These are phyloP conservation scores for Gymnarchus niloticus DNA, from an alignment of 2,113 vertebrate species.

Conservation along the genomic window DNA sequence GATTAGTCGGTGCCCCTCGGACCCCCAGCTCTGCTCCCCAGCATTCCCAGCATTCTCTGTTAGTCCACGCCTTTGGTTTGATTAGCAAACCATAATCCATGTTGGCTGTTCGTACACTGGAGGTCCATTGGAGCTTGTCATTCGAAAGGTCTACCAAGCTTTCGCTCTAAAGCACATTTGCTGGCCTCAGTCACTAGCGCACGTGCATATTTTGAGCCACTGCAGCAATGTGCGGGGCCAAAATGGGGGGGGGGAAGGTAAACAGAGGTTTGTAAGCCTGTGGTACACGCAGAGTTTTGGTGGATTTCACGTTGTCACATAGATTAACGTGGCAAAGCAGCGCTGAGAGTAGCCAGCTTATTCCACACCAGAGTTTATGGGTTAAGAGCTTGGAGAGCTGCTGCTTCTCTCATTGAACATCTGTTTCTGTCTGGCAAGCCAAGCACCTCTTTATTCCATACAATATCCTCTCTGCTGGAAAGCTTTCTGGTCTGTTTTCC, in stretches of 20 bases:
- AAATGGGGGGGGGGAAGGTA: neutral
- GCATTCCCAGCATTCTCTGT: neutral
- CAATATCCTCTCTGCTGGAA: slow-evolving; percentile 24
- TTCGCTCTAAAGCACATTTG: neutral
- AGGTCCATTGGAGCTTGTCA: neutral
- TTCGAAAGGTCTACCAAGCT: no score
- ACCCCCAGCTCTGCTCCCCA: neutral
- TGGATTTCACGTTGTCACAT: slow-evolving; percentile 25
- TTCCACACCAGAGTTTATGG: slow-evolving; percentile 23
- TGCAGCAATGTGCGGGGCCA: neutral
- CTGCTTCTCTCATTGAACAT: slow-evolving; percentile 35
- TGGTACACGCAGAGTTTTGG: neutral
- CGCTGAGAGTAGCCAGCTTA: slow-evolving; percentile 23
- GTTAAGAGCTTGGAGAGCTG: slow-evolving; percentile 30
- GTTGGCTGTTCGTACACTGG: neutral
- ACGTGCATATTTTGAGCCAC: neutral
- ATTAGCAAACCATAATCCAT: neutral
- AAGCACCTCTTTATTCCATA: slow-evolving; percentile 32
- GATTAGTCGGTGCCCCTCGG: neutral
- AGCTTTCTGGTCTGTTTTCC: slow-evolving; percentile 21
- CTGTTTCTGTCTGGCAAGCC: slow-evolving; percentile 31
- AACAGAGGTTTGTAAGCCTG: neutral
- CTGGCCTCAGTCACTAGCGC: neutral
- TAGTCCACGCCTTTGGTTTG: neutral
- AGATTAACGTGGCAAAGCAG: slow-evolving; percentile 8